Percentiles rank a stretch among this genome's conserved stretches.
These are phyloP conservation scores for Ennomos quercinarius DNA, from an alignment of 2,888 invertebrate species.

Conservation along the genomic window DNA sequence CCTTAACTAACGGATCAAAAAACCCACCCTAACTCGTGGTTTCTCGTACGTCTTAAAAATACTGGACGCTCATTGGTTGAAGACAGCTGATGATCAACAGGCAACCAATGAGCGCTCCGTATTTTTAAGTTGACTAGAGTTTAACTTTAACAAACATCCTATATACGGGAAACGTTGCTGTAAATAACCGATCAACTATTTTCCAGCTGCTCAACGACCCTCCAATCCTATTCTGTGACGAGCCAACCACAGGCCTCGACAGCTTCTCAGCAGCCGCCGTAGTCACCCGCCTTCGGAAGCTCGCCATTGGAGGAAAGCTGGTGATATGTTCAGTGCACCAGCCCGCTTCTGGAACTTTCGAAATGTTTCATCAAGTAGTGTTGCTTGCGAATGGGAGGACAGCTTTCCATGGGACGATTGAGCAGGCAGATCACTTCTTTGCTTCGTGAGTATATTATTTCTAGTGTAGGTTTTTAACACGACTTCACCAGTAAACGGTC, in stretches of 20 bases:
- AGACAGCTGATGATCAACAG: too few species aligned
- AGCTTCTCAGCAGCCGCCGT: slow-evolving; percentile 94
- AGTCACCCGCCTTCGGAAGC: slow-evolving; percentile 88
- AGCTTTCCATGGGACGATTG: slow-evolving; percentile 91
- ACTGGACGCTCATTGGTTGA: too few species aligned
- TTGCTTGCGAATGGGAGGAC: slow-evolving; percentile 91
- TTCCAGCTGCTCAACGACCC: slow-evolving; percentile 93
- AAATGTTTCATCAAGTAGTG: slow-evolving; percentile 92
- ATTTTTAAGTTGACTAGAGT: too few species aligned
- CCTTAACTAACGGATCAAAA: too few species aligned
- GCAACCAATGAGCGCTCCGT: too few species aligned
- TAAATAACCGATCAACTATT: slow-evolving; percentile 1
- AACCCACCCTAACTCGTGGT: too few species aligned
- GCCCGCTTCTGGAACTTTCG: slow-evolving; percentile 94
- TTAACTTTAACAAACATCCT: too few species aligned
- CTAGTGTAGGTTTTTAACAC: too few species aligned
- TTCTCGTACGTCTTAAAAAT: too few species aligned
- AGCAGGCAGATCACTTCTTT: slow-evolving; percentile 89
- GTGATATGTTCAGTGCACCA: slow-evolving; percentile 96
- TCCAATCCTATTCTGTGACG: slow-evolving; percentile 95
- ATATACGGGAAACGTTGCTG: too few species aligned
- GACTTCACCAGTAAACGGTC: too few species aligned
- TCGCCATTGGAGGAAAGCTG: slow-evolving; percentile 89
- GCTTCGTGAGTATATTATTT: slow-evolving; percentile 84
- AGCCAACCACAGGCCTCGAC: slow-evolving; percentile 96